A percentile compares a stretch with the other conserved stretches of the same genome.
phyloP scores from a whole-genome alignment of 2,113 vertebrate genomes.

The Leptobrachium ailaonicum region DNA sequence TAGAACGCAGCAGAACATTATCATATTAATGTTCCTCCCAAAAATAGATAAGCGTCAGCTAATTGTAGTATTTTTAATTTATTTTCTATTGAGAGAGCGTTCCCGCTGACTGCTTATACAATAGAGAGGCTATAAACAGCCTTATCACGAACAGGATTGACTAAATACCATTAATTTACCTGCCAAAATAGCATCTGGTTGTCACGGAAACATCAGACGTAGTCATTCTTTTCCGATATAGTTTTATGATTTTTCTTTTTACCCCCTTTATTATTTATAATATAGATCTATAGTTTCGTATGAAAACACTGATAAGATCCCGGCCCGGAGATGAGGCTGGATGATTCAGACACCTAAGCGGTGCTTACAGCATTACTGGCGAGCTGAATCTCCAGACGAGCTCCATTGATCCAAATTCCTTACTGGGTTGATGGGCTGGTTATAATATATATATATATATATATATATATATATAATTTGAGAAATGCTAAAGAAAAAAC shows the following conservation, averaged over 20 bases:
- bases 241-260: slow-evolving; percentile 7
- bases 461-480: no score
- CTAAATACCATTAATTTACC: slow-evolving; percentile 16
- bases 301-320: background rate
- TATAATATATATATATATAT: no score
- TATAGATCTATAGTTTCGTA: background rate
- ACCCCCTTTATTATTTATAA: slow-evolving; percentile 7
- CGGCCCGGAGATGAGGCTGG: background rate
- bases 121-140: slow-evolving; percentile 23
- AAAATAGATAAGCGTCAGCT: slow-evolving; percentile 11
- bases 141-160: slow-evolving; percentile 14
- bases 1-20: background rate
- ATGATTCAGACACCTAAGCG: no score
- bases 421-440: no score
- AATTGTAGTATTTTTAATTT: slow-evolving; percentile 14
- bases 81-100: background rate
- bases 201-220: slow-evolving; percentile 16
- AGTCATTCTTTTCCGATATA: background rate
- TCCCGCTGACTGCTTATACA: slow-evolving; percentile 5
- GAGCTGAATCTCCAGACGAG: no score
- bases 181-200: slow-evolving; percentile 34
- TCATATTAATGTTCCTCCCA: slow-evolving; percentile 12
- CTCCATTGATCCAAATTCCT: no score
- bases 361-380: no score
- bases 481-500: no score